Conservation (phyloP, 2,888 invertebrate species). For the Diarsia rubi region DNA sequence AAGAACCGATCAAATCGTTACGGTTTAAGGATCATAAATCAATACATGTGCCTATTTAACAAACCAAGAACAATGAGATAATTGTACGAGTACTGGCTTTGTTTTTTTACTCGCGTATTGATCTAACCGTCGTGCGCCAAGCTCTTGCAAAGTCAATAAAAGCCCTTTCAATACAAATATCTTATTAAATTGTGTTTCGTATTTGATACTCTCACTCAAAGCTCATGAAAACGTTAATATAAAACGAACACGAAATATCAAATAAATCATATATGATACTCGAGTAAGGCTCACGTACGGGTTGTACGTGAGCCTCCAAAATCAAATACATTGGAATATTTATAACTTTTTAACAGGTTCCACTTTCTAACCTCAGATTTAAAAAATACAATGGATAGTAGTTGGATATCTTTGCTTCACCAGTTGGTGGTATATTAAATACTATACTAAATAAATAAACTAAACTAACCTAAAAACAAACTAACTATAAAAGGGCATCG, state of each 20-base stretch:
- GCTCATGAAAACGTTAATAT: background rate
- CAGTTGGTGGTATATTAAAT: too few relatives aligned
- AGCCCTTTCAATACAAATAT: background rate
- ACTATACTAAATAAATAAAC: too few relatives aligned
- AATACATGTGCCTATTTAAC: background rate
- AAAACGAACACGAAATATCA: constrained; percentile 6
- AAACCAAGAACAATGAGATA: too few relatives aligned
- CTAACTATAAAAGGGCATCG: too few relatives aligned
- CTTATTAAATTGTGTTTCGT: constrained; percentile 1
- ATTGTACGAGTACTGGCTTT: background rate
- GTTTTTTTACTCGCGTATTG: background rate
- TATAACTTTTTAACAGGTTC: background rate
- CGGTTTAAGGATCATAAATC: background rate
- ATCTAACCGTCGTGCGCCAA: background rate
- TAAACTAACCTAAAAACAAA: too few relatives aligned
- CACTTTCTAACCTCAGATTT: too few relatives aligned
- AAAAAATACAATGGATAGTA: too few relatives aligned
- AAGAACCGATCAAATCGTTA: background rate
- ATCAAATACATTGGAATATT: background rate
- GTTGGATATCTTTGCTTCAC: too few relatives aligned
- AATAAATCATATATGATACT: constrained; percentile 11
- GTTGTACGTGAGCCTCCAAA: too few relatives aligned
- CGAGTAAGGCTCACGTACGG: background rate
- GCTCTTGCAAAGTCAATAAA: background rate
- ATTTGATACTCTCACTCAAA: background rate